A percentile compares a stretch with the other conserved stretches of the same genome.
These are phyloP conservation scores for Nomada goodeniana DNA, from an alignment of 2,888 invertebrate genomes.

Conservation along the genomic window DNA sequence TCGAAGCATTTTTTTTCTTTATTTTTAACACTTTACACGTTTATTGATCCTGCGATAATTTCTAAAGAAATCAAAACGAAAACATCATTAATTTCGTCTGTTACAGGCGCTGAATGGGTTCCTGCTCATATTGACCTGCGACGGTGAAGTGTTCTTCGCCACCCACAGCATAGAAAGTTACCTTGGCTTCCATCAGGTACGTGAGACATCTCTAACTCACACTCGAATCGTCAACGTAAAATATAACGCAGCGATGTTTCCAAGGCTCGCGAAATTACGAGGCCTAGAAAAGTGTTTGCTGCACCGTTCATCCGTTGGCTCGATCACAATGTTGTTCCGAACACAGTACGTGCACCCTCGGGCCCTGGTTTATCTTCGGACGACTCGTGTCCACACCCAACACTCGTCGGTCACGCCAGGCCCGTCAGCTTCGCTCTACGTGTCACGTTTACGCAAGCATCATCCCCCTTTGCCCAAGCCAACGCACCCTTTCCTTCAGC, in stretches of 20 bases:
- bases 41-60: too few species aligned
- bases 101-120: constrained; percentile 99
- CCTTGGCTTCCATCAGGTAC: constrained; percentile 99
- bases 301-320: constrained; percentile 1
- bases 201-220: background rate
- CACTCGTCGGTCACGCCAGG: constrained; percentile 77
- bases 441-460: constrained; percentile 74
- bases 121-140: constrained; percentile 98
- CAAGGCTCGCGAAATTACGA: background rate
- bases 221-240: background rate
- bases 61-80: too few species aligned
- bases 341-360: constrained; percentile 46
- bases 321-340: constrained; percentile 50
- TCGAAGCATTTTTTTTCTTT: background rate
- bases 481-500: constrained; percentile 42
- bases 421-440: constrained; percentile 74
- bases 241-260: too few species aligned
- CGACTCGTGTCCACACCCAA: constrained; percentile 75
- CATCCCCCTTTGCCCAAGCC: constrained; percentile 65
- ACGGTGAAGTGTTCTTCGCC: constrained; percentile 99
- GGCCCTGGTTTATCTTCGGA: constrained; percentile 64
- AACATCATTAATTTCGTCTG: constrained; percentile 44
- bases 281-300: background rate
- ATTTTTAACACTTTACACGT: too few species aligned
- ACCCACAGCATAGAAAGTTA: constrained; percentile 99